Percentiles rank a stretch among this genome's conserved stretches.
phyloP scores from a whole-genome alignment of 2,113 vertebrate genomes.

The Mesoclemmys tuberculata region DNA sequence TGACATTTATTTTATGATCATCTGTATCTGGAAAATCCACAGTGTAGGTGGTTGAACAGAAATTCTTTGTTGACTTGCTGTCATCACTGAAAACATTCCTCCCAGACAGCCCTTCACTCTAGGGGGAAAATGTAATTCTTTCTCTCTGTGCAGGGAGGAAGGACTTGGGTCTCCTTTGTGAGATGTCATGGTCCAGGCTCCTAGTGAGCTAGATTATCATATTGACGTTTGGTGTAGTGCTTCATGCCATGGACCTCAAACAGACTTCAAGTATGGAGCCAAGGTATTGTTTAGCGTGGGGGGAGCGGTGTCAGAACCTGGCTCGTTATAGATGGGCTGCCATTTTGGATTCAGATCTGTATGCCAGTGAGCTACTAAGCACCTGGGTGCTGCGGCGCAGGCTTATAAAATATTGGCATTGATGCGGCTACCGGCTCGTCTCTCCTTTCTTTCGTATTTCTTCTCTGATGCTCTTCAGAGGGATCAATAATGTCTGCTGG shows the following conservation, averaged over 20 bases:
- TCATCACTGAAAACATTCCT: neutral
- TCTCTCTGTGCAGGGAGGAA: neutral
- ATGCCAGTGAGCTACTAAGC: neutral
- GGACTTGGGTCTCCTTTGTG: neutral
- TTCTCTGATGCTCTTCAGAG: neutral
- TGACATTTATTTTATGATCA: neutral
- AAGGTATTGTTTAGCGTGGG: neutral
- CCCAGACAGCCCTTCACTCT: neutral
- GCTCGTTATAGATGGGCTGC: neutral
- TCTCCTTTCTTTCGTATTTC: neutral
- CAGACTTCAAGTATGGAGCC: neutral
- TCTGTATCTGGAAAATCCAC: neutral
- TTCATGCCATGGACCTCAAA: neutral
- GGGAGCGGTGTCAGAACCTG: neutral
- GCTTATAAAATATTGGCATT: fast-evolving
- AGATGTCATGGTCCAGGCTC: neutral
- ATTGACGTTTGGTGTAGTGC: neutral
- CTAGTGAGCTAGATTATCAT: neutral
- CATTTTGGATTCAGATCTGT: neutral
- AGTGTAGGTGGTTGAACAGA: neutral
- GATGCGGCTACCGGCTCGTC: neutral
- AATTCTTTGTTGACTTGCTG: neutral
- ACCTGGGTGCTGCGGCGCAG: neutral
- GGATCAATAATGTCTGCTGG: neutral
- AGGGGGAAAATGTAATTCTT: neutral